Evolutionary conservation across 2,888 invertebrate genomes (phyloP).

Genomic region (Penaeus monodon): DNA sequence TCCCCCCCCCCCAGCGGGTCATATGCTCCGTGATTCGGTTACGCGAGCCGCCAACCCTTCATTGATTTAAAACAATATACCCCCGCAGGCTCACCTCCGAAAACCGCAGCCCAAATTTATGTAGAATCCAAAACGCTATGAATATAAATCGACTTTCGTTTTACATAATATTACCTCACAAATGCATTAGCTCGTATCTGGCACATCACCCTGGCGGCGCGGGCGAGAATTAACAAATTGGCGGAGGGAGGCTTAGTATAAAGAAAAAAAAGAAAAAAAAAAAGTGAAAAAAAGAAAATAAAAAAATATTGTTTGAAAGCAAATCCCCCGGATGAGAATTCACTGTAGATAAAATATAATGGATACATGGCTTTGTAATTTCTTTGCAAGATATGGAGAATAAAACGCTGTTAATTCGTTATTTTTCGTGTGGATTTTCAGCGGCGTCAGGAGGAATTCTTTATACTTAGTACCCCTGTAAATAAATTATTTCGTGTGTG

Average conservation of each 20-base stretch:
- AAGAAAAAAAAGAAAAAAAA: not conserved
- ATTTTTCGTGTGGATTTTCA: too few relatives aligned
- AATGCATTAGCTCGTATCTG: conserved; percentile 33
- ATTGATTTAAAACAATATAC: conserved; percentile 32
- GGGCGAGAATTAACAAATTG: not conserved
- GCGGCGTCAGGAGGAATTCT: too few relatives aligned
- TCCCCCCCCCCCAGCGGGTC: not conserved
- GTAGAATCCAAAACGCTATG: conserved; percentile 40
- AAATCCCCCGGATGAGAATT: too few relatives aligned
- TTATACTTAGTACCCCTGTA: too few relatives aligned
- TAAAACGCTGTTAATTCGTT: too few relatives aligned
- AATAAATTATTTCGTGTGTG: too few relatives aligned
- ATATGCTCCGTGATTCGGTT: not conserved
- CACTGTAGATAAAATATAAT: too few relatives aligned
- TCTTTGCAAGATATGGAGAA: too few relatives aligned
- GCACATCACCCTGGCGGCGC: not conserved
- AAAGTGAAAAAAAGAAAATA: too few relatives aligned
- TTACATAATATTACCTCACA: conserved; percentile 39
- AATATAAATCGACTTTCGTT: conserved; percentile 46
- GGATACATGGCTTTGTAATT: too few relatives aligned
- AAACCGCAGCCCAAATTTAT: conserved; percentile 49
- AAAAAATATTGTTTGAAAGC: too few relatives aligned
- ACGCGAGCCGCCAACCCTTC: not conserved
- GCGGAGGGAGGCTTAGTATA: not conserved
- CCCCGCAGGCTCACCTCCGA: conserved; percentile 21